Evolutionary conservation across 2,797 vertebrate species (phyloP).

Genomic region (Urophycis tenuis): DNA sequence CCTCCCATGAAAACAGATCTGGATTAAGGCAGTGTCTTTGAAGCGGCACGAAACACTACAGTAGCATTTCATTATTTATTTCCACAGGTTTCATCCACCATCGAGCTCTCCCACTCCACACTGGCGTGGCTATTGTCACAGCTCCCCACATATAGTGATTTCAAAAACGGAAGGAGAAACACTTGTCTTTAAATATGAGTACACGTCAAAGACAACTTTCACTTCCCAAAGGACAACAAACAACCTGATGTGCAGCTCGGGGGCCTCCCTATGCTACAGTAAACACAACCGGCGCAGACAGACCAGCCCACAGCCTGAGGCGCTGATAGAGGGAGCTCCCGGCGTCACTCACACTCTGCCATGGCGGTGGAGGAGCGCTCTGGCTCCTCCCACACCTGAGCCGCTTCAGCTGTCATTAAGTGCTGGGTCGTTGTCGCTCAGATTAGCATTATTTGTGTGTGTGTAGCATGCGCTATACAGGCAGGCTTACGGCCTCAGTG

Average conservation of each 20-base stretch:
- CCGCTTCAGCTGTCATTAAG: background rate
- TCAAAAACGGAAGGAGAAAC: background rate
- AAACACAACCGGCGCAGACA: background rate
- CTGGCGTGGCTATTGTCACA: background rate
- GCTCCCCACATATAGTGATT: background rate
- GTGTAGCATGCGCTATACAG: background rate
- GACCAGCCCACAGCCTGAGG: background rate
- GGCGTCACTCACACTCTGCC: background rate
- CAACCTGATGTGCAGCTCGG: background rate
- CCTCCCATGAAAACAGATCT: background rate
- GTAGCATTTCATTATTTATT: background rate
- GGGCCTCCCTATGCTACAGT: background rate
- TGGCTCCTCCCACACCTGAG: background rate
- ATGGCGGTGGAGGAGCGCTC: conserved; percentile 1
- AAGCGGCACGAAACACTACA: background rate
- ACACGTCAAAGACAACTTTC: background rate
- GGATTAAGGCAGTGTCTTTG: background rate
- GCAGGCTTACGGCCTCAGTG: background rate
- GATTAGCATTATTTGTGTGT: background rate
- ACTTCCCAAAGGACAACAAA: background rate
- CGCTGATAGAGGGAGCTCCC: background rate
- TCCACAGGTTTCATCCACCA: background rate
- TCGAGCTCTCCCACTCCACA: background rate
- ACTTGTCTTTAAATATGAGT: background rate
- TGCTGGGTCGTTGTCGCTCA: background rate